Base-by-base conservation (phyloP, 2,797 vertebrate species). In the Mastacembelus armatus region DNA sequence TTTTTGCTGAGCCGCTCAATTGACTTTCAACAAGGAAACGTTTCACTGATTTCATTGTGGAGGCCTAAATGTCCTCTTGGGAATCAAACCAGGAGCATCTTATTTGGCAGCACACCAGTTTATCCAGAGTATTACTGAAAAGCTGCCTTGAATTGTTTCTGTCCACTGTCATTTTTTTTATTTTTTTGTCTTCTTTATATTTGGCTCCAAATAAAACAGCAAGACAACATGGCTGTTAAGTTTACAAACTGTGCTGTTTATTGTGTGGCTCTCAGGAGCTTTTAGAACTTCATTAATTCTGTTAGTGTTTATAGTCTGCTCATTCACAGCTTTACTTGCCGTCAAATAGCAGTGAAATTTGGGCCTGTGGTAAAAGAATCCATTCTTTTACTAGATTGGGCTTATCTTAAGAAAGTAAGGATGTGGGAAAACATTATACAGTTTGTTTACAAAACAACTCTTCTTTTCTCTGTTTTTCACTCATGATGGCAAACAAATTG, bases 281-380 rank as follows among this genome's bases (percentile, higher is more conserved):
- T 70, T 83, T 74, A 51, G 49, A 81, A 85, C 71, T 73, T 84
- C 78, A 86, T 89, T 91, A 77, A 89, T 83, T 87, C 71, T 64
- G 74, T 84, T 83, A 43, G 59, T 83, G 81, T 87, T 89, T 82
- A 81, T 83, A 47, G 80, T 69, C 42, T 5, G 43, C 77, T 88
- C 72, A 52, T 81, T 86, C 71, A 30, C 78, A 70, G 84, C 85
- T 73, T 71, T 84, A 83, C 85, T 89, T 75, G 84, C 63, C 0
- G 66, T 55, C 79, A 71, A 32, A 10, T 66, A 80, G 47, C 1
- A 14, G 50, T 51, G 59, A 71, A 78, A 78, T 70, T 11, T 70
- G 43, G 81, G 81, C 78, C 74, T 62, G 56, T 54, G 67, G 77
- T 87, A 55, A 85, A 76, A 58, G 58, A 81, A 73, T 62, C 51